Evolutionary conservation across 1,140 invertebrate genomes (phyloP).

Genomic region (Acromyrmex charruanus): DNA sequence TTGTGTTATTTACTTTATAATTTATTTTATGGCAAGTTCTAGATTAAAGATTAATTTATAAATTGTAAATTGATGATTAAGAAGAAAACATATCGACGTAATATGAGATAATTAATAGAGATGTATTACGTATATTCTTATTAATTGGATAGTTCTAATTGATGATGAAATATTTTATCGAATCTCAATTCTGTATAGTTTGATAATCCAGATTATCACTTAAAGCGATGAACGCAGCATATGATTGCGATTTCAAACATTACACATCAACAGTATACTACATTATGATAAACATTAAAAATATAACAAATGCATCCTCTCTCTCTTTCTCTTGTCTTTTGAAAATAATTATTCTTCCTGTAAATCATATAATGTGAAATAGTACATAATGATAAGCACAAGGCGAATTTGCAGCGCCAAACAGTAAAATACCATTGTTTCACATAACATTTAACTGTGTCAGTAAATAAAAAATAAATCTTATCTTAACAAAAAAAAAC

Average conservation of each 20-base stretch:
- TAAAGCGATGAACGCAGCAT: background rate
- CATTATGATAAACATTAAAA: background rate
- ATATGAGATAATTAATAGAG: background rate
- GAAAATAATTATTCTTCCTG: conserved; percentile 66
- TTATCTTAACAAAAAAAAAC: conserved; percentile 65
- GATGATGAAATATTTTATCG: background rate
- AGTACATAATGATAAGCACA: conserved; percentile 75
- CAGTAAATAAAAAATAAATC: conserved; percentile 77
- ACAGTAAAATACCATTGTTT: conserved; percentile 72
- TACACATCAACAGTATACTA: conserved; percentile 20
- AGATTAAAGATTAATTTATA: conserved; percentile 14
- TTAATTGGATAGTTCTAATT: background rate
- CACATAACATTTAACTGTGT: conserved; percentile 77
- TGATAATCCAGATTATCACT: background rate
- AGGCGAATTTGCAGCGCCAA: conserved; percentile 69
- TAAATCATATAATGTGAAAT: conserved; percentile 74
- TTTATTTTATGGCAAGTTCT: conserved; percentile 6
- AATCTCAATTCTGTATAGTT: background rate
- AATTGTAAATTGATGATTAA: background rate
- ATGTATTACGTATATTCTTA: background rate
- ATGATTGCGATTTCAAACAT: conserved; percentile 28
- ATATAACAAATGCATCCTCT: conserved; percentile 64
- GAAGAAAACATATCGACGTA: background rate
- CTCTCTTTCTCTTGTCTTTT: conserved; percentile 36
- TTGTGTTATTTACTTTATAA: conserved; percentile 15